Evolutionary conservation across 2,888 invertebrate genomes (phyloP).

Genomic region (Temnothorax ravouxi): DNA sequence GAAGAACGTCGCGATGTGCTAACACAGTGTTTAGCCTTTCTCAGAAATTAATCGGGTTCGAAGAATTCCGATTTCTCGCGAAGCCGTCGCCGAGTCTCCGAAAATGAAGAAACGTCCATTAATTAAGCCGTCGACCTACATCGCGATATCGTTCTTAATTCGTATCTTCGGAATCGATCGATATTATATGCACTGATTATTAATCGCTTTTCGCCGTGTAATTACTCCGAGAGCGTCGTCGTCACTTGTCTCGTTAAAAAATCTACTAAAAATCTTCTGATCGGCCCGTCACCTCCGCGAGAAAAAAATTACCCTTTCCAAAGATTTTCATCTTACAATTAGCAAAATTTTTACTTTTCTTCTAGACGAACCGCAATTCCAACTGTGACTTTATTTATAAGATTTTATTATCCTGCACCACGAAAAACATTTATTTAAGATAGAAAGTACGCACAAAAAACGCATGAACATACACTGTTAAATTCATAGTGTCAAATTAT

Average conservation of each 20-base stretch:
- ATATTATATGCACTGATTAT: constrained; percentile 39
- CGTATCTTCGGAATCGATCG: constrained; percentile 28
- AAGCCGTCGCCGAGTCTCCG: background rate
- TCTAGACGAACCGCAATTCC: background rate
- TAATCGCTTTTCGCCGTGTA: constrained; percentile 17
- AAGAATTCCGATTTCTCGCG: constrained; percentile 8
- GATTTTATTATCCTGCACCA: background rate
- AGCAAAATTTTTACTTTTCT: background rate
- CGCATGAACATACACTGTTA: too few relatives aligned
- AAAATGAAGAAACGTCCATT: constrained; percentile 31
- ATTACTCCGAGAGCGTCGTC: constrained; percentile 3
- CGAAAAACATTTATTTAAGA: background rate
- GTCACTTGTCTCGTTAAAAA: background rate
- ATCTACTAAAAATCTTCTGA: background rate
- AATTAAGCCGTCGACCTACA: constrained; percentile 51
- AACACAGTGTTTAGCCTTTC: background rate
- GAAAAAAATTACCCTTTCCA: background rate
- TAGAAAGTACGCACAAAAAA: background rate
- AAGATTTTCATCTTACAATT: background rate
- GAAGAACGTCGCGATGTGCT: background rate
- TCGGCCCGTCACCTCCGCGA: background rate
- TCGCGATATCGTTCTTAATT: constrained; percentile 37
- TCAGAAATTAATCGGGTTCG: background rate
- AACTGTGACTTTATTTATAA: background rate
- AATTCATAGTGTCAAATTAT: too few relatives aligned